A percentile compares a stretch with the other conserved stretches of the same genome.
These are phyloP conservation scores for Cactoblastis cactorum DNA, from an alignment of 2,888 invertebrate genomes.

Conservation along the genomic window DNA sequence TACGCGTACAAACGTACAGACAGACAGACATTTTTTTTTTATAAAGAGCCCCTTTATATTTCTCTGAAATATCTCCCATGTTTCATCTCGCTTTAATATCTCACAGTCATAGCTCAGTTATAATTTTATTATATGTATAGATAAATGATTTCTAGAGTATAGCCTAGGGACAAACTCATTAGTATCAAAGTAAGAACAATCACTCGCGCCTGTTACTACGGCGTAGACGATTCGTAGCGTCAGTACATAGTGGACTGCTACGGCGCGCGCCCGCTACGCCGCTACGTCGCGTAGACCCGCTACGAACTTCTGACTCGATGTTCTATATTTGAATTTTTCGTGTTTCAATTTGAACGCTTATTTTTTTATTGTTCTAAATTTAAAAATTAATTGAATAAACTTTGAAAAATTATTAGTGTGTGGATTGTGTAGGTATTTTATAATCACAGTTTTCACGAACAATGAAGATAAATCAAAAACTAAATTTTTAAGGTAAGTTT, in stretches of 20 bases:
- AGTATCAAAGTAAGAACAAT: background rate
- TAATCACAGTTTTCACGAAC: background rate
- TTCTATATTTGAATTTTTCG: slow-evolving; percentile 1
- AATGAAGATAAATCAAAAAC: background rate
- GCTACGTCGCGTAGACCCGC: slow-evolving; percentile 24
- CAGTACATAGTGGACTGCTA: slow-evolving; percentile 56
- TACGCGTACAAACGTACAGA: no score
- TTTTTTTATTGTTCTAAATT: background rate
- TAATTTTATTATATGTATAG: no score
- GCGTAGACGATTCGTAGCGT: slow-evolving; percentile 52
- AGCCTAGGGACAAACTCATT: background rate
- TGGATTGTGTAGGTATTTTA: background rate
- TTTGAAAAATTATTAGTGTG: background rate
- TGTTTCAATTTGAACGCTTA: background rate
- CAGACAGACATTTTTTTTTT: no score
- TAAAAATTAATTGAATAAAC: background rate
- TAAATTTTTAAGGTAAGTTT: background rate
- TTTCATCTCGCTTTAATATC: no score
- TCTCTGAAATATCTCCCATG: no score
- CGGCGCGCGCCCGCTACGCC: slow-evolving; percentile 47
- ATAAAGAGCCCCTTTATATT: no score
- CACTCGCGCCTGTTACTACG: slow-evolving; percentile 29
- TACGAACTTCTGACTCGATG: slow-evolving; percentile 29
- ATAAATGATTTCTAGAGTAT: background rate
- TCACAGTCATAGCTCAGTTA: no score